A percentile compares a stretch with the other conserved stretches of the same genome.
These are phyloP conservation scores for Eufriesea mexicana DNA, from an alignment of 1,140 invertebrate genomes.

Conservation along the genomic window DNA sequence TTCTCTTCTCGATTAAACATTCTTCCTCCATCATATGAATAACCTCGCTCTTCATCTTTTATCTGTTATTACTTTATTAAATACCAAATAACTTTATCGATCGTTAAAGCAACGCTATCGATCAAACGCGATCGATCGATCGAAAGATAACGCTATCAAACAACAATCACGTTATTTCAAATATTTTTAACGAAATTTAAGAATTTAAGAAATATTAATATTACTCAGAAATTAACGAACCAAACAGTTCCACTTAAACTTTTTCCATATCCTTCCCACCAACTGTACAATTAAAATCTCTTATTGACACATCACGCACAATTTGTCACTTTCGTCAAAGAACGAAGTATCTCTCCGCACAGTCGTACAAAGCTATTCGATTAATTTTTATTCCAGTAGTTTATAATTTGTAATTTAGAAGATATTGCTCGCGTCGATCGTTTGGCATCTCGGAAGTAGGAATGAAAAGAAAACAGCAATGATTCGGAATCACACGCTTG, in stretches of 20 bases:
- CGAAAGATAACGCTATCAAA: background rate
- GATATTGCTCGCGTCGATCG: background rate
- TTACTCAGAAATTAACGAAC: background rate
- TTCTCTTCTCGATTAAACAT: constrained; percentile 84
- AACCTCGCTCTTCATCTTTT: constrained; percentile 72
- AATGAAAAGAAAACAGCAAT: background rate
- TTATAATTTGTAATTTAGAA: background rate
- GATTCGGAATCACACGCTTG: background rate
- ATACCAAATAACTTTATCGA: background rate
- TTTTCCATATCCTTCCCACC: background rate
- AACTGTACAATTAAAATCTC: background rate
- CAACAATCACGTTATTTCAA: background rate
- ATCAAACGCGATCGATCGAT: too few relatives aligned
- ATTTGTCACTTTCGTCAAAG: too few relatives aligned
- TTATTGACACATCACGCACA: background rate
- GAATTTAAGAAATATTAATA: background rate
- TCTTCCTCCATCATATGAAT: constrained; percentile 86
- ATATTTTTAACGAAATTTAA: too few relatives aligned
- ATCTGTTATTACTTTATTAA: background rate
- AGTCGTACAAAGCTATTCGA: background rate
- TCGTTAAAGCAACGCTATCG: too few relatives aligned
- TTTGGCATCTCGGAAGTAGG: too few relatives aligned
- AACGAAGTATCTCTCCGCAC: background rate
- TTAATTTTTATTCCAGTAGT: background rate
- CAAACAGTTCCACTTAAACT: background rate